Percentiles rank a stretch among this genome's conserved stretches.
These are phyloP conservation scores for Stichopus horrens DNA, from an alignment of 53 echinoderm and acorn worm genomes.

Conservation along the genomic window DNA sequence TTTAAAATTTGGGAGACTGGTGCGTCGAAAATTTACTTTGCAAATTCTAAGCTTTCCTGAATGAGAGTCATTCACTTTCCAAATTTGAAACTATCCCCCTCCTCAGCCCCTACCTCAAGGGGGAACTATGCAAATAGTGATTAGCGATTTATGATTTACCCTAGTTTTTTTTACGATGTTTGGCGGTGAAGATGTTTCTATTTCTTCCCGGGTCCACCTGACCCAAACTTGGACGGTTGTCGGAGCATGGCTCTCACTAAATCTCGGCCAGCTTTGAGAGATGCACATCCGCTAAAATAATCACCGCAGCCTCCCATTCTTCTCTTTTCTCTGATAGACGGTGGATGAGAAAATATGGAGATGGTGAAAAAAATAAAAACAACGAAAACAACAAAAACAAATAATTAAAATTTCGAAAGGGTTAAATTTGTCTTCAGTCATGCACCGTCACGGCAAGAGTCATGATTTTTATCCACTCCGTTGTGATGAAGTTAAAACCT, in stretches of 20 bases:
- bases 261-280: slow-evolving; percentile 24
- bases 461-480: too few relatives aligned
- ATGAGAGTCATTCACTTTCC: too few relatives aligned
- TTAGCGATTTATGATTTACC: background rate
- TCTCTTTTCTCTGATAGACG: slow-evolving; percentile 17
- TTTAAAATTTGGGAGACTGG: too few relatives aligned
- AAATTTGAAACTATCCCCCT: too few relatives aligned
- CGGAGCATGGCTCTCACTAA: slow-evolving; percentile 27
- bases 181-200: background rate
- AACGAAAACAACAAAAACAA: too few relatives aligned
- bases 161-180: background rate
- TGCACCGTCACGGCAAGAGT: too few relatives aligned
- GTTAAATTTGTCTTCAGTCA: too few relatives aligned
- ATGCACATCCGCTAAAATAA: slow-evolving; percentile 16
- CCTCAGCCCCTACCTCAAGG: background rate
- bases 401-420: too few relatives aligned
- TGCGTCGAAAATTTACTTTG: too few relatives aligned
- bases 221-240: slow-evolving; percentile 36
- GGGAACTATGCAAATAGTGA: background rate
- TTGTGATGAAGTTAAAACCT: too few relatives aligned
- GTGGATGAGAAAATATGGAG: background rate
- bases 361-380: background rate
- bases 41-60: too few relatives aligned
- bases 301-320: slow-evolving; percentile 36
- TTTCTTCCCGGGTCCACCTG: slow-evolving; percentile 32